phyloP scores from a whole-genome alignment of 2,888 invertebrate species.

The Sceliomorpha sp. region DNA sequence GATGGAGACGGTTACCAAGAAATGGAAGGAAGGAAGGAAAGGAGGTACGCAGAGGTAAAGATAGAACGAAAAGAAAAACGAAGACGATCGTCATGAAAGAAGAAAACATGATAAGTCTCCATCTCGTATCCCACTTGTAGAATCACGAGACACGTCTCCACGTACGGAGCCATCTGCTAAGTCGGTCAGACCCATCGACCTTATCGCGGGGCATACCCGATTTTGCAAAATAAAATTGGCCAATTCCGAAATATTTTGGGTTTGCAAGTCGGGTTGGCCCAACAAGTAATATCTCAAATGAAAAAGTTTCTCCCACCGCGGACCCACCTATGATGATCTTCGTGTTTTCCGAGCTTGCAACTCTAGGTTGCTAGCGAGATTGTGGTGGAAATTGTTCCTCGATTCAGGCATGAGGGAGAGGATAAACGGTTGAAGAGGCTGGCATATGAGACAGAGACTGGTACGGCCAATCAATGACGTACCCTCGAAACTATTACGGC shows the following conservation, averaged over 20 bases:
- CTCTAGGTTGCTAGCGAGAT: conserved; percentile 51
- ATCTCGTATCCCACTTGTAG: not conserved
- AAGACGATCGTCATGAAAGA: conserved; percentile 3
- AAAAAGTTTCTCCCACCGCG: not conserved
- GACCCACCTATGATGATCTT: not conserved
- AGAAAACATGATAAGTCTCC: conserved; percentile 1
- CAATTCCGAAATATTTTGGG: conserved; percentile 5
- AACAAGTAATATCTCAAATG: not conserved
- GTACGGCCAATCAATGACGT: conserved; percentile 61
- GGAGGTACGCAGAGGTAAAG: conserved; percentile 6
- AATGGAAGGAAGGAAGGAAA: conserved; percentile 14
- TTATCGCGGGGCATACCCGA: not conserved
- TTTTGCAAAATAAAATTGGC: conserved; percentile 4
- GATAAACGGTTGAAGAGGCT: conserved; percentile 17
- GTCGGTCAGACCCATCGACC: conserved; percentile 3
- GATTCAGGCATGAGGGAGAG: conserved; percentile 23
- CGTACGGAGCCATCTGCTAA: too few relatives aligned
- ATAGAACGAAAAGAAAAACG: conserved; percentile 9
- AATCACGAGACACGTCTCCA: conserved; percentile 1
- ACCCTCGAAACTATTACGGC: conserved; percentile 59
- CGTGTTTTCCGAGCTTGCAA: not conserved
- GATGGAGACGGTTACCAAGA: conserved; percentile 15
- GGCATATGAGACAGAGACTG: conserved; percentile 20
- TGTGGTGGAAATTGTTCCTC: conserved; percentile 66
- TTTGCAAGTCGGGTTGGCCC: conserved; percentile 4